Percentiles rank a stretch among this genome's conserved stretches.
Conservation (phyloP, 2,113 vertebrate genomes). For the Struthidea cinerea region DNA sequence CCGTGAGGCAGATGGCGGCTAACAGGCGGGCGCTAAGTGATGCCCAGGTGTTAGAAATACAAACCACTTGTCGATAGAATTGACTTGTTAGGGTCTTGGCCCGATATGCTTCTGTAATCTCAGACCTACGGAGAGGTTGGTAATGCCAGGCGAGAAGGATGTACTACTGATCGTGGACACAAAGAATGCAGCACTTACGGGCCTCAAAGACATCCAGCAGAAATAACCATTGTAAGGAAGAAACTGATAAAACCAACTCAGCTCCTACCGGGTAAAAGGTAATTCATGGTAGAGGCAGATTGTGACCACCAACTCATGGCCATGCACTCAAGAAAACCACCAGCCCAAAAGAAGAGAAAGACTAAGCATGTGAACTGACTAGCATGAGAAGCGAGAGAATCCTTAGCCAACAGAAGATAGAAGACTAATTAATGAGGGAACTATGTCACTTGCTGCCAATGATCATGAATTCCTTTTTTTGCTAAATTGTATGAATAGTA, state of each 20-base stretch:
- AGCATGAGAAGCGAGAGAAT: background rate
- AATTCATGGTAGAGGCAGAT: background rate
- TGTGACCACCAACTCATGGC: background rate
- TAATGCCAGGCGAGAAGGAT: background rate
- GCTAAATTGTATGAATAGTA: background rate
- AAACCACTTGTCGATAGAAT: background rate
- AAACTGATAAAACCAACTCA: background rate
- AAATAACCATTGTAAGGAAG: background rate
- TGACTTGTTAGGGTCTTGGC: too few species aligned
- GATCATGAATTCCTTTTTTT: background rate
- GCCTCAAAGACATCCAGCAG: background rate
- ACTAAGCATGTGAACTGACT: background rate
- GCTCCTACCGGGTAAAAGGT: rapidly evolving
- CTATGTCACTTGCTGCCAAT: background rate
- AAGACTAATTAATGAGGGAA: background rate
- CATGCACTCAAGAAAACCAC: background rate
- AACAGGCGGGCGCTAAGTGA: background rate
- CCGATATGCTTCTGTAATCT: background rate
- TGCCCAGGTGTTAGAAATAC: background rate
- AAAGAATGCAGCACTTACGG: background rate
- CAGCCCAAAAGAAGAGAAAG: background rate
- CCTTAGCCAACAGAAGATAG: too few species aligned
- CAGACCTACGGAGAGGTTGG: too few species aligned
- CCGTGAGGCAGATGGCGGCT: background rate
- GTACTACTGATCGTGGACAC: background rate